These are phyloP conservation scores for Stomatorhinus walkeri DNA, from an alignment of 2,797 vertebrate genomes.

Conservation along the genomic window DNA sequence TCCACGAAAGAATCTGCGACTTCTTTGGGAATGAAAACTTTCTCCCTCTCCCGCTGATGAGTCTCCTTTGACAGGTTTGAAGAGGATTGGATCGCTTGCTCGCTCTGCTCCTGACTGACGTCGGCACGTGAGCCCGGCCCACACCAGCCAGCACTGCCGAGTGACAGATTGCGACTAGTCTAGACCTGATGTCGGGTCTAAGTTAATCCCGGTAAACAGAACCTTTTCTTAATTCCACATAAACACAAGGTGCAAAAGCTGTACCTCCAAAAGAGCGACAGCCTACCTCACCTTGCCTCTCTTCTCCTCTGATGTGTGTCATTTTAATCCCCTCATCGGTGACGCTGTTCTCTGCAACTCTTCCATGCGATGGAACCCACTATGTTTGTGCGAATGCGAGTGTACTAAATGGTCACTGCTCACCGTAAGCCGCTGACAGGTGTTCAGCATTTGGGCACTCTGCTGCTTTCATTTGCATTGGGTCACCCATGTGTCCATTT, in stretches of 20 bases:
- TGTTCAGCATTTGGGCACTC: background rate
- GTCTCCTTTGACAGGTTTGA: slow-evolving; percentile 34
- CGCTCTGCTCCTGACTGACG: background rate
- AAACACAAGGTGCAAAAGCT: background rate
- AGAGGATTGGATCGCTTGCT: slow-evolving; percentile 22
- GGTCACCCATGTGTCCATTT: background rate
- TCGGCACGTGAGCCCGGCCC: background rate
- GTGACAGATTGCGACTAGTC: slow-evolving; percentile 14
- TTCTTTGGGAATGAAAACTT: slow-evolving; percentile 40
- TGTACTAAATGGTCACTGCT: background rate
- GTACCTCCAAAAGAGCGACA: background rate
- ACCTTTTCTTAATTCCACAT: slow-evolving; percentile 17
- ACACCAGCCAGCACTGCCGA: background rate
- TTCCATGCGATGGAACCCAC: background rate
- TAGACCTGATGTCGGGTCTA: slow-evolving; percentile 26
- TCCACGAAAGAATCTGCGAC: slow-evolving; percentile 8
- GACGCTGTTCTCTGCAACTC: background rate
- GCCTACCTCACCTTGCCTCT: background rate
- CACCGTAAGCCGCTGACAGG: background rate
- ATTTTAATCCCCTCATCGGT: background rate
- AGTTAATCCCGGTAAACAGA: background rate
- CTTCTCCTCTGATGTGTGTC: background rate
- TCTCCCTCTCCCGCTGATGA: slow-evolving; percentile 50
- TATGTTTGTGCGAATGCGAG: background rate
- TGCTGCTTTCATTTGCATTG: background rate